Conservation (phyloP, 1,140 invertebrate species). For the Eupeodes corollae region DNA sequence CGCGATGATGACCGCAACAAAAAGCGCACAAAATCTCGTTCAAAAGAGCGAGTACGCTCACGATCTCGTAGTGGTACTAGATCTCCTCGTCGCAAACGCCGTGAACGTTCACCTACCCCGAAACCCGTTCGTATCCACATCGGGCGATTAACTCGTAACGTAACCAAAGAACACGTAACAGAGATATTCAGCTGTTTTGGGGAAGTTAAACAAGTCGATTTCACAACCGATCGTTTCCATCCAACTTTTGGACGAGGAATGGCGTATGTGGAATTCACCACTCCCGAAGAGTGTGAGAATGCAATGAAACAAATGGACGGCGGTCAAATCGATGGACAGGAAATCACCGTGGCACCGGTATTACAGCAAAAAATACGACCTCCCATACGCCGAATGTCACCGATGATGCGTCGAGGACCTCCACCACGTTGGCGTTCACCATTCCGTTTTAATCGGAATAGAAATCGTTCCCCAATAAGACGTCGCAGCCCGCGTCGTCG, state of each 20-base stretch:
- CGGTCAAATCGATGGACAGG: slow-evolving; percentile 83
- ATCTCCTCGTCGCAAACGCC: slow-evolving; percentile 44
- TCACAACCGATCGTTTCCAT: slow-evolving; percentile 78
- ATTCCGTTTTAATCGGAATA: slow-evolving; percentile 35
- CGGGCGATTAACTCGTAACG: slow-evolving; percentile 81
- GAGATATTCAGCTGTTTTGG: slow-evolving; percentile 95
- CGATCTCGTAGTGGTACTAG: slow-evolving; percentile 40
- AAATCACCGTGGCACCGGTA: slow-evolving; percentile 86
- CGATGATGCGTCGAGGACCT: slow-evolving; percentile 46
- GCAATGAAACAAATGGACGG: slow-evolving; percentile 99
- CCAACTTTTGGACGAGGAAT: slow-evolving; percentile 75
- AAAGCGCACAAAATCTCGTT: slow-evolving; percentile 2
- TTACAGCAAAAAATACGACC: slow-evolving; percentile 62
- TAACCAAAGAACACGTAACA: slow-evolving; percentile 82
- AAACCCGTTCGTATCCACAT: slow-evolving; percentile 86
- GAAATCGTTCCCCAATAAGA: slow-evolving; percentile 23
- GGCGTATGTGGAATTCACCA: slow-evolving; percentile 91
- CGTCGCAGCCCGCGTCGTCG: slow-evolving; percentile 31
- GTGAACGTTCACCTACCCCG: slow-evolving; percentile 73
- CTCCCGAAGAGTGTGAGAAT: slow-evolving; percentile 89
- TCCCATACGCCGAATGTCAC: slow-evolving; percentile 49
- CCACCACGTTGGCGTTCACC: slow-evolving; percentile 53
- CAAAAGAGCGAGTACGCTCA: slow-evolving; percentile 10
- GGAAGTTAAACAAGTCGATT: slow-evolving; percentile 78
- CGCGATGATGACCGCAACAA: slow-evolving; percentile 2